Percentiles rank a stretch among this genome's conserved stretches.
Conservation (phyloP, 1,140 invertebrate species). For the Drosophila malerkotliana region DNA sequence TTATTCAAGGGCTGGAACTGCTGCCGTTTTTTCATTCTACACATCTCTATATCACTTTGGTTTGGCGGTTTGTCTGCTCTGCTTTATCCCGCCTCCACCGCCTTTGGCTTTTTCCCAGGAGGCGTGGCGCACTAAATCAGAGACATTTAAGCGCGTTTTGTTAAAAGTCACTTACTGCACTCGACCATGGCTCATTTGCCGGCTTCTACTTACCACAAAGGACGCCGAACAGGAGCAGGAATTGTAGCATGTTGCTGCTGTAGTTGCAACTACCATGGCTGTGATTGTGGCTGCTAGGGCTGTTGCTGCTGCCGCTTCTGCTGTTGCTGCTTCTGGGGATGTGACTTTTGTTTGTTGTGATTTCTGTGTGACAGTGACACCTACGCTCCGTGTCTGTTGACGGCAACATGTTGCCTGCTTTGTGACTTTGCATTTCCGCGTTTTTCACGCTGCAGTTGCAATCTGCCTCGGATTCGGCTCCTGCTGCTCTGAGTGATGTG, state of each 20-base stretch:
- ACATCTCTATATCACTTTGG: slow-evolving; percentile 60
- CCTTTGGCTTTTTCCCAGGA: background rate
- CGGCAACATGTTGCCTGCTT: slow-evolving; percentile 61
- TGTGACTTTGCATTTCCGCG: slow-evolving; percentile 70
- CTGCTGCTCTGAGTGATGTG: slow-evolving; percentile 58
- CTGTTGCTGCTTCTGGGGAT: slow-evolving; percentile 10
- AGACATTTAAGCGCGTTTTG: slow-evolving; percentile 78
- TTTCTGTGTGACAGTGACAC: slow-evolving; percentile 46
- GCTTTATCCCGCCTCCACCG: slow-evolving; percentile 4
- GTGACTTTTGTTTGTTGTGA: slow-evolving; percentile 22
- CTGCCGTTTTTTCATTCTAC: slow-evolving; percentile 41
- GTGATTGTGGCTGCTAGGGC: background rate
- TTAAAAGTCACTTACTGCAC: slow-evolving; percentile 71
- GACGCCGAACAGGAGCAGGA: slow-evolving; percentile 59
- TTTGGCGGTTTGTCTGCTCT: slow-evolving; percentile 43
- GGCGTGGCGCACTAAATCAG: slow-evolving; percentile 68
- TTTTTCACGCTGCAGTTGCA: slow-evolving; percentile 46
- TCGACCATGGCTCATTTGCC: slow-evolving; percentile 66
- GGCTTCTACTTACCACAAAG: slow-evolving; percentile 65
- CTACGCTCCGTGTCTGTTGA: slow-evolving; percentile 62
- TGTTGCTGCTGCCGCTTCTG: slow-evolving; percentile 5
- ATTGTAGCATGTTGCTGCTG: slow-evolving; percentile 35
- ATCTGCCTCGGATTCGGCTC: background rate
- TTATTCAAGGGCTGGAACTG: slow-evolving; percentile 48
- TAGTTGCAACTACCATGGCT: slow-evolving; percentile 15